These are phyloP conservation scores for Laterallus jamaicensis DNA, from an alignment of 2,113 vertebrate genomes.

Conservation along the genomic window DNA sequence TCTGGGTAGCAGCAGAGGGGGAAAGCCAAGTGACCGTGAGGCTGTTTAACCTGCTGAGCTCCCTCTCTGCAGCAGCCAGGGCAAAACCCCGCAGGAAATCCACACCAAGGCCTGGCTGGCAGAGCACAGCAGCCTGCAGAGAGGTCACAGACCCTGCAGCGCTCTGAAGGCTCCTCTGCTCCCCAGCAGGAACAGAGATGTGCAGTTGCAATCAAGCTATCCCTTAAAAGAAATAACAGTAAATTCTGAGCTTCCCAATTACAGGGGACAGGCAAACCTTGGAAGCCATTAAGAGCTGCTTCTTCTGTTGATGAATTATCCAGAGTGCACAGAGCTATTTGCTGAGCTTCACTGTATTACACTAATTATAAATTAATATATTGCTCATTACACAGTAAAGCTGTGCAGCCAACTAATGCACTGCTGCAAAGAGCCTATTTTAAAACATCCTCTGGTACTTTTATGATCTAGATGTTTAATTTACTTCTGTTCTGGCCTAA, in stretches of 20 bases:
- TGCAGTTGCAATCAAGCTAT: conserved; percentile 40
- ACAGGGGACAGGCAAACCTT: conserved; percentile 48
- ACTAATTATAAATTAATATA: conserved; percentile 76
- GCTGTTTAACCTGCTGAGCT: not conserved
- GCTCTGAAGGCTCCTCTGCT: not conserved
- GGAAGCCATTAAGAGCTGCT: conserved; percentile 58
- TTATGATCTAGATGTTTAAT: conserved; percentile 58
- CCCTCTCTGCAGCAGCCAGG: not conserved
- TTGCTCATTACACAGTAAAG: conserved; percentile 67
- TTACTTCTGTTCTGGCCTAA: conserved; percentile 47
- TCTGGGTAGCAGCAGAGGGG: not conserved
- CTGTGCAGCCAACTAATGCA: conserved; percentile 54
- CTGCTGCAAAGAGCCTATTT: conserved; percentile 47
- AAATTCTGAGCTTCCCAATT: conserved; percentile 60
- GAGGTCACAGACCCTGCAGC: not conserved
- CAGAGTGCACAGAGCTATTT: conserved; percentile 55
- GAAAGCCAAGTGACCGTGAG: not conserved
- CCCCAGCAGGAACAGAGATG: not conserved
- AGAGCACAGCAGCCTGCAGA: not conserved
- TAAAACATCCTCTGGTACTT: conserved; percentile 45
- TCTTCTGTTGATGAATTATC: conserved; percentile 62
- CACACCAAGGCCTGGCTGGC: not conserved
- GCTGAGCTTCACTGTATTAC: conserved; percentile 57
- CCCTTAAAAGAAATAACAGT: conserved; percentile 51
- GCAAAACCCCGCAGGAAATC: not conserved